These are phyloP conservation scores for Sphenodon punctatus DNA, from an alignment of 2,797 vertebrate genomes.

Conservation along the genomic window DNA sequence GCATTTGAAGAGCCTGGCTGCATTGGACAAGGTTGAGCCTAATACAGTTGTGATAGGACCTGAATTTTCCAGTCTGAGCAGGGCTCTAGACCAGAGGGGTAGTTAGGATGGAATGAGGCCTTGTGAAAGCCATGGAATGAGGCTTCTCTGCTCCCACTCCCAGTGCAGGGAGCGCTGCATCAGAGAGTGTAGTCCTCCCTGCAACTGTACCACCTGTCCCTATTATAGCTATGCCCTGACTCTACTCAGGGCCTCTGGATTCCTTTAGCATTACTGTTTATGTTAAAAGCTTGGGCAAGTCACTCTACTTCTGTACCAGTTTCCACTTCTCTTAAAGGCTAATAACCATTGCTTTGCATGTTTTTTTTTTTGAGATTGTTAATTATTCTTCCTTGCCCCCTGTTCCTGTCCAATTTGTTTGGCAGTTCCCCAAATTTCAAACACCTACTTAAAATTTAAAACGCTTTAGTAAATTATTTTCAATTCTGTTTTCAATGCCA, in stretches of 20 bases:
- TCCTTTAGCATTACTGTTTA: neutral
- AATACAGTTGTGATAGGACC: no score
- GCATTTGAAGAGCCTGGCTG: no score
- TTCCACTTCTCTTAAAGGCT: neutral
- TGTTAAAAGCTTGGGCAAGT: neutral
- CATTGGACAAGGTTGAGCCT: no score
- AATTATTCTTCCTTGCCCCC: neutral
- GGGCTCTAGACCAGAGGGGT: no score
- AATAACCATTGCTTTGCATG: neutral
- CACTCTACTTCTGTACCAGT: neutral
- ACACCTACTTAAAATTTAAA: neutral
- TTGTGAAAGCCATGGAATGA: no score
- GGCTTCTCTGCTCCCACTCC: no score
- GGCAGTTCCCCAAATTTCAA: neutral
- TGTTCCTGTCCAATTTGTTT: neutral
- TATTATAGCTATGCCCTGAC: no score
- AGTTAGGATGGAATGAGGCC: no score
- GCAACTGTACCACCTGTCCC: no score
- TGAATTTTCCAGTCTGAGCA: no score
- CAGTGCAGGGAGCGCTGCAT: no score
- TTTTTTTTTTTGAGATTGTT: neutral
- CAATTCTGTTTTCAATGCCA: neutral
- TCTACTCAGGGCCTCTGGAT: fast-evolving
- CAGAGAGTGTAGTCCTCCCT: no score
- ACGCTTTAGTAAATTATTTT: neutral